Evolutionary conservation across 2,797 vertebrate species (phyloP), one percentile per base, ranked within the genome.

Genomic region (Fistularia tabacaria): DNA sequence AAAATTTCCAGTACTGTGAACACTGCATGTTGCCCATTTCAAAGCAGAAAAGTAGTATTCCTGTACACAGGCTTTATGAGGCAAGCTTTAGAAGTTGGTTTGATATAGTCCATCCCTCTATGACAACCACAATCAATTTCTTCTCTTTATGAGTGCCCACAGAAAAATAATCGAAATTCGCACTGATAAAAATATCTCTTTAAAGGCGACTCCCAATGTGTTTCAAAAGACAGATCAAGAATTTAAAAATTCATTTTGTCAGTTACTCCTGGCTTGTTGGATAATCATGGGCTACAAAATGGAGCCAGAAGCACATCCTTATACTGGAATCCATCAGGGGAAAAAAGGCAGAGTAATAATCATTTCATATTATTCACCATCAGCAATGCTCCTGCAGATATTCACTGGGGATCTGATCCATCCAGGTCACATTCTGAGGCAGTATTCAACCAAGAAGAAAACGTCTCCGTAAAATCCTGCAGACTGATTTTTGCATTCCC

Each of bases 401-500:
- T 79, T 71, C 70, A 59, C 64, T 7, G 10, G 64, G 62, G 38
- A 81, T 77, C 71, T 61, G 69, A 82, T 80, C 71, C 54, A 43
- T 53, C 54, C 60, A 62, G 41, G 67, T 60, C 6, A 14, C 45
- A 66, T 77, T 64, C 62, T 7, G 42, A 71, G 38, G 65, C 36
- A 12, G 44, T 57, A 80, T 74, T 76, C 73, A 69, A 68, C 79
- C 58, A 69, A 84, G 69, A 8, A 42, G 73, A 59, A 66, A 72
- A 77, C 71, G 57, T 80, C 66, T 71, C 39, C 40, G 69, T 68
- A 55, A 66, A 51, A 58, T 51, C 54, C 73, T 54, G 53, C 70
- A 74, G 71, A 55, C 65, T 57, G 51, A 76, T 66, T 79, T 85
- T 82, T 81, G 72, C 76, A 85, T 85, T 81, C 74, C 59, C 62